A percentile compares a stretch with the other conserved stretches of the same genome.
These are phyloP conservation scores for Pherbina coryleti DNA, from an alignment of 2,888 invertebrate genomes.

Conservation along the genomic window DNA sequence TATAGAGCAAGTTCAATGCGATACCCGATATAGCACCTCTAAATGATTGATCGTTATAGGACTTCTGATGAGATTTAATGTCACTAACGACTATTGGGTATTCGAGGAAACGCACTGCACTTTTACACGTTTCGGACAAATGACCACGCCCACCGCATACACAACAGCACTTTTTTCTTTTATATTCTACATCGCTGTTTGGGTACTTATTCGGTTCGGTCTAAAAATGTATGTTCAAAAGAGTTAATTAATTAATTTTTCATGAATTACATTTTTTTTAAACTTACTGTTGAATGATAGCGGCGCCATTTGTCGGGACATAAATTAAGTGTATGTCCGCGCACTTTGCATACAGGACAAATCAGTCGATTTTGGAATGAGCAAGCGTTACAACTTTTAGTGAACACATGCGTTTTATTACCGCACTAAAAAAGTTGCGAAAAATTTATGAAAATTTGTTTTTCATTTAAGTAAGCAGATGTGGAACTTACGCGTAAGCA, in stretches of 20 bases:
- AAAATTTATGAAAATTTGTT: slow-evolving; percentile 1
- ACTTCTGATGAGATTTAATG: slow-evolving; percentile 65
- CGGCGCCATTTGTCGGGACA: slow-evolving; percentile 84
- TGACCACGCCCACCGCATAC: slow-evolving; percentile 74
- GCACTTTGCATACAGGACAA: slow-evolving; percentile 76
- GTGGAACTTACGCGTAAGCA: slow-evolving; percentile 76
- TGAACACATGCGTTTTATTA: slow-evolving; percentile 72
- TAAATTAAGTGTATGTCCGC: slow-evolving; percentile 74
- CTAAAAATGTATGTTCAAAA: slow-evolving; percentile 62
- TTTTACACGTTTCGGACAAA: slow-evolving; percentile 65
- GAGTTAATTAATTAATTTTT: no score
- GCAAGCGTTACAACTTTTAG: slow-evolving; percentile 75
- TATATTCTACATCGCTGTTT: slow-evolving; percentile 57
- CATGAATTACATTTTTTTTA: no score
- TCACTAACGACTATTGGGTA: slow-evolving; percentile 55
- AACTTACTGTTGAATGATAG: slow-evolving; percentile 78
- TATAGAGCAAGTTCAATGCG: slow-evolving; percentile 55
- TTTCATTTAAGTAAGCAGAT: background rate
- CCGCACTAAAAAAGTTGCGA: slow-evolving; percentile 75
- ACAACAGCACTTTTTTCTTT: slow-evolving; percentile 71
- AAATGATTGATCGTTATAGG: slow-evolving; percentile 59
- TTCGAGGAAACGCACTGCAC: slow-evolving; percentile 59
- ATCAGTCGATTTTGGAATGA: slow-evolving; percentile 63
- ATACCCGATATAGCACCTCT: slow-evolving; percentile 47
- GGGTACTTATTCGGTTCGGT: slow-evolving; percentile 69